phyloP scores from a whole-genome alignment of 1,140 invertebrate genomes.

The Aphidius gifuensis region DNA sequence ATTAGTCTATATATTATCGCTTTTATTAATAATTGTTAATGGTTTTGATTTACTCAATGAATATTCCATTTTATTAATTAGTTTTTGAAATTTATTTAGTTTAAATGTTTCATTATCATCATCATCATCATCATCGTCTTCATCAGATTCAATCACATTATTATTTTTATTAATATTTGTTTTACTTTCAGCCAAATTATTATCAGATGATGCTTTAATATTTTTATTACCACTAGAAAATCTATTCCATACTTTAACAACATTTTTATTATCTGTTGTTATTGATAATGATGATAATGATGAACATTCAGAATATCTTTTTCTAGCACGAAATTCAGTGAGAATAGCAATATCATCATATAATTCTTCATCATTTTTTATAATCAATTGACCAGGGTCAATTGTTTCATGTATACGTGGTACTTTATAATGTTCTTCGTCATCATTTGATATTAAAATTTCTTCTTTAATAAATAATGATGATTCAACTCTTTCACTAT shows the following conservation, averaged over 20 bases:
- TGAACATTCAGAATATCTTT: conserved; percentile 23
- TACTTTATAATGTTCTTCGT: conserved; percentile 40
- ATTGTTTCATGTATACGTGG: conserved; percentile 29
- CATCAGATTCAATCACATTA: conserved; percentile 12
- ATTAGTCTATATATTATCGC: conserved; percentile 7
- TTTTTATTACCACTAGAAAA: conserved; percentile 34
- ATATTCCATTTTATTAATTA: conserved; percentile 46
- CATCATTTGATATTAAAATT: conserved; percentile 6
- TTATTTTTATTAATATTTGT: conserved; percentile 3
- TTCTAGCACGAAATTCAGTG: conserved; percentile 32
- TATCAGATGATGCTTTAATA: conserved; percentile 8
- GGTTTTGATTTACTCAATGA: conserved; percentile 36
- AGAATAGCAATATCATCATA: conserved; percentile 44
- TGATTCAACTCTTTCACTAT: conserved; percentile 9
- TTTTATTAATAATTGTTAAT: conserved; percentile 16
- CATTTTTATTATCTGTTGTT: conserved; percentile 15
- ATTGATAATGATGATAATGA: conserved; percentile 18
- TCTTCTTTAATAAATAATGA: conserved; percentile 8
- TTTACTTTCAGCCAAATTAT: conserved; percentile 18
- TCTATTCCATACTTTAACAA: conserved; percentile 39
- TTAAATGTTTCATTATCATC: conserved; percentile 27
- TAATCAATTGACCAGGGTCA: conserved; percentile 17
- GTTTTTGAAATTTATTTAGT: conserved; percentile 44
- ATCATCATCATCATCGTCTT: conserved; percentile 18
- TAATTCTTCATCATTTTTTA: conserved; percentile 29